Evolutionary conservation across 2,888 invertebrate genomes (phyloP).

Genomic region (Eilema depressum): DNA sequence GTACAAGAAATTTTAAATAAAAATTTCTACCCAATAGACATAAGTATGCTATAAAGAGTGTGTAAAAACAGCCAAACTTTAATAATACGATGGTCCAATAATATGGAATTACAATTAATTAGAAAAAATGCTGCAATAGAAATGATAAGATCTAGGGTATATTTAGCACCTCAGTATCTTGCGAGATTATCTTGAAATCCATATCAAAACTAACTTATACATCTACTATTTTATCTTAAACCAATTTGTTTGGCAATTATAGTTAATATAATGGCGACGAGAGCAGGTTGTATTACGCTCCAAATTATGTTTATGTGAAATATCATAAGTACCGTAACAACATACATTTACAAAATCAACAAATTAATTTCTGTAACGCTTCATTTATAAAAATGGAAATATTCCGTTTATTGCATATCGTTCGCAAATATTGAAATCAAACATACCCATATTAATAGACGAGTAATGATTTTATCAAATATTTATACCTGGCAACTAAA

Average conservation of each 20-base stretch:
- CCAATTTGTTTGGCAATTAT: constrained; percentile 64
- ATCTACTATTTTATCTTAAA: constrained; percentile 52
- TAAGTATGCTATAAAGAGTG: constrained; percentile 15
- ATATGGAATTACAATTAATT: constrained; percentile 51
- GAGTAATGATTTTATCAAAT: no score
- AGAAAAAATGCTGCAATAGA: constrained; percentile 20
- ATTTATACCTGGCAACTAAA: no score
- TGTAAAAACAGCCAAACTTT: constrained; percentile 44
- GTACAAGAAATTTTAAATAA: not conserved
- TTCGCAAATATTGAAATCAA: no score
- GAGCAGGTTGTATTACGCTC: constrained; percentile 16
- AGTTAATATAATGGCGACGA: constrained; percentile 46
- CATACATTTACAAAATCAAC: not conserved
- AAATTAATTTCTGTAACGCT: not conserved
- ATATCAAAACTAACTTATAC: constrained; percentile 65
- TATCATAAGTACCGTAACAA: constrained; percentile 14
- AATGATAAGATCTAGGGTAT: constrained; percentile 49
- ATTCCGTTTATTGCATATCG: not conserved
- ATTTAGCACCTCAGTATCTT: constrained; percentile 73
- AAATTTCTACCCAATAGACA: constrained; percentile 20
- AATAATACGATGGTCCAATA: constrained; percentile 51
- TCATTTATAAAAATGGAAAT: not conserved
- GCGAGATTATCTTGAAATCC: constrained; percentile 67
- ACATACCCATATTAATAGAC: no score
- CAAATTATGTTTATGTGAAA: constrained; percentile 8